Evolutionary conservation across 2,113 vertebrate genomes (phyloP).

Genomic region (Isurus oxyrinchus): DNA sequence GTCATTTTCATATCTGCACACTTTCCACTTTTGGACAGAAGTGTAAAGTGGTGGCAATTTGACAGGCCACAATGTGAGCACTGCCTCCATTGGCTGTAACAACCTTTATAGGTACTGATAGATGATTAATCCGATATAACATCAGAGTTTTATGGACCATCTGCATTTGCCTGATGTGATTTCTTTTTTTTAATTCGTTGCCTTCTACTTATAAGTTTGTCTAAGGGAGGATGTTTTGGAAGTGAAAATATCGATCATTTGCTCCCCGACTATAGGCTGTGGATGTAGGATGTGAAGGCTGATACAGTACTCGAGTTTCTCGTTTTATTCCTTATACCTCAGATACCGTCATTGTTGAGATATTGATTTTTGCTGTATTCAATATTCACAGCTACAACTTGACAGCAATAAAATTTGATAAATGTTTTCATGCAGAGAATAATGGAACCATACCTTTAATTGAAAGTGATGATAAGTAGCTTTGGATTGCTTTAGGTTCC

Average conservation of each 20-base stretch:
- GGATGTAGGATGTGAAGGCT: neutral
- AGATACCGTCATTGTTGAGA: neutral
- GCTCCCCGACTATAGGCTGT: neutral
- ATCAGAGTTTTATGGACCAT: neutral
- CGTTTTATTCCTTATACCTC: neutral
- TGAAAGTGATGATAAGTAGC: slow-evolving; percentile 51
- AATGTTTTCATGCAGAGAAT: neutral
- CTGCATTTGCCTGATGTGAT: neutral
- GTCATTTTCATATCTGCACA: neutral
- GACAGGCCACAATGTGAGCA: neutral
- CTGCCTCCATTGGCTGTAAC: neutral
- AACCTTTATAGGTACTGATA: neutral
- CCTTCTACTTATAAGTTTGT: neutral
- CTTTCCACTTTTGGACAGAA: neutral
- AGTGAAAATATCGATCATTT: neutral
- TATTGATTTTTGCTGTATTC: neutral
- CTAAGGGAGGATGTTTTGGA: neutral
- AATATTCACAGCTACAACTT: neutral
- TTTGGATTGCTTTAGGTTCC: slow-evolving; percentile 50
- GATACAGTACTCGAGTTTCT: neutral
- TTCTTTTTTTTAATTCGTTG: neutral
- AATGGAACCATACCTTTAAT: slow-evolving; percentile 49
- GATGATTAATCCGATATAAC: neutral
- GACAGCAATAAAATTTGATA: neutral
- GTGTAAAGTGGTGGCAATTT: neutral